A percentile compares a stretch with the other conserved stretches of the same genome.
Evolutionary conservation across 2,113 vertebrate genomes (phyloP).

Genomic region (Bos taurus): DNA sequence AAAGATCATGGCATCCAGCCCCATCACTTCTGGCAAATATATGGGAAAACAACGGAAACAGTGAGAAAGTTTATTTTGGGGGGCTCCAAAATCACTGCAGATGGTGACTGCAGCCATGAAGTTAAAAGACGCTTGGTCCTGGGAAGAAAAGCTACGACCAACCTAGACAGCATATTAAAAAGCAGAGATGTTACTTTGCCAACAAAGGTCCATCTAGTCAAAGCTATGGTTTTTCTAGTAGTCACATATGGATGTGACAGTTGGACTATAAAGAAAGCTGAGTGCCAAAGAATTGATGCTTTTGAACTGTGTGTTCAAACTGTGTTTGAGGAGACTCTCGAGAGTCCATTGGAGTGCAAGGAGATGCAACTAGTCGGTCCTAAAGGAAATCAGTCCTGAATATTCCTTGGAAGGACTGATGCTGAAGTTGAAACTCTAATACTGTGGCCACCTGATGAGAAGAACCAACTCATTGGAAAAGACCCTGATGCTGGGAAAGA

Average conservation of each 20-base stretch:
- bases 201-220: neutral
- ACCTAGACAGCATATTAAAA: neutral
- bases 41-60: neutral
- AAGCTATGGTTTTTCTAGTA: neutral
- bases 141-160: neutral
- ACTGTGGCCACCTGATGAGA: neutral
- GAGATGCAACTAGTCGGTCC: neutral
- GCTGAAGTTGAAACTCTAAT: neutral
- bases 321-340: neutral
- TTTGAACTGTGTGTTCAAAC: neutral
- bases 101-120: neutral
- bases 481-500: neutral
- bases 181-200: neutral
- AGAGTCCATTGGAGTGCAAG: neutral
- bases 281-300: accelerated
- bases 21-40: neutral
- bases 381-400: neutral
- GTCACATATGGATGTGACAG: neutral
- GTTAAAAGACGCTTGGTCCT: neutral
- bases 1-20: neutral
- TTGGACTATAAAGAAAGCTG: neutral
- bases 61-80: accelerated
- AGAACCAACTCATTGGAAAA: neutral
- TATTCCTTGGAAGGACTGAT: neutral
- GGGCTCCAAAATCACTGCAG: neutral